Conservation (phyloP, 2,888 invertebrate species). For the Cheilosia vulpina region DNA sequence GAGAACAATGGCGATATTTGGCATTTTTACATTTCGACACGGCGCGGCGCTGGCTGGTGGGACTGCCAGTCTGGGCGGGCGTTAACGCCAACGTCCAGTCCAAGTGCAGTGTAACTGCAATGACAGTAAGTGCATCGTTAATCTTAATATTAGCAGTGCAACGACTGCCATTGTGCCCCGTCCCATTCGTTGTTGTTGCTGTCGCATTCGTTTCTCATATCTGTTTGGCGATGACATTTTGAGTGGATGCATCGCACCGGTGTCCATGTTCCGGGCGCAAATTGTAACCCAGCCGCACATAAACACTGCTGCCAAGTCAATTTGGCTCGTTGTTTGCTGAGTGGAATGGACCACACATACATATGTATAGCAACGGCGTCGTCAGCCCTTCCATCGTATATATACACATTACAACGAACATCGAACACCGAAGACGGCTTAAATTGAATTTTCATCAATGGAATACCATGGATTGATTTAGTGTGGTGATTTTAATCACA, state of each 20-base stretch:
- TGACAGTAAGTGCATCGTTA: conserved; percentile 49
- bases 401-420: no score
- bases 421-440: conserved; percentile 1
- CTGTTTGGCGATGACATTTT: conserved; percentile 34
- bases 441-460: conserved; percentile 29
- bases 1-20: conserved; percentile 15
- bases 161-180: conserved; percentile 16
- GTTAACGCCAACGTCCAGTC: conserved; percentile 3
- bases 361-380: conserved; percentile 10
- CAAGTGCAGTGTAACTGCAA: conserved; percentile 28
- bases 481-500: conserved; percentile 21
- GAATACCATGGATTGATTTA: conserved; percentile 15
- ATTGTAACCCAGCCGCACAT: conserved; percentile 23
- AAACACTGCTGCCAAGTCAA: conserved; percentile 30
- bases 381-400: neutral
- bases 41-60: neutral
- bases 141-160: conserved; percentile 34
- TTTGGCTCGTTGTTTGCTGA: conserved; percentile 29
- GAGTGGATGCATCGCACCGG: conserved; percentile 12
- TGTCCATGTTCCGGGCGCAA: conserved; percentile 14
- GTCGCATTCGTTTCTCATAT: conserved; percentile 20
- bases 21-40: conserved; percentile 10
- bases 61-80: neutral
- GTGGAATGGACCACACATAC: neutral
- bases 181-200: neutral